phyloP scores from a whole-genome alignment of 1,140 invertebrate species.

The Anthonomus grandis region DNA sequence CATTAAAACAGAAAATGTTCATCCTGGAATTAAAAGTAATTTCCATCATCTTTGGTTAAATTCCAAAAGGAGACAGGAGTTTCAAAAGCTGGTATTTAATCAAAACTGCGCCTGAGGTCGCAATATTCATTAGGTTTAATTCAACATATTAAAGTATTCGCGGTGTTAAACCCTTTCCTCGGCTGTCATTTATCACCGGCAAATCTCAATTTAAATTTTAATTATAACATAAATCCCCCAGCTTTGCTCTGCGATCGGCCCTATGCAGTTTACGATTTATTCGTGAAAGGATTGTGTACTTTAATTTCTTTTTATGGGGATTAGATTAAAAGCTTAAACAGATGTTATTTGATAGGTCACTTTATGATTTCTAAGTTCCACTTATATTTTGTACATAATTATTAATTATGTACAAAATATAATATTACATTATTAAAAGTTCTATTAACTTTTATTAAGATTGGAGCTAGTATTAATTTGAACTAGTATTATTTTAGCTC shows the following conservation, averaged over 20 bases:
- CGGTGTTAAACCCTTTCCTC: conserved; percentile 27
- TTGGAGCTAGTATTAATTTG: too few species aligned
- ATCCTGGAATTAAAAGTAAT: too few species aligned
- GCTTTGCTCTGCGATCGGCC: conserved; percentile 17
- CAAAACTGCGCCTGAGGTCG: conserved; percentile 27
- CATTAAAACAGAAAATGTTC: too few species aligned
- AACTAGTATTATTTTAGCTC: too few species aligned
- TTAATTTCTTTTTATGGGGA: conserved; percentile 32
- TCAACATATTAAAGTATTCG: conserved; percentile 30
- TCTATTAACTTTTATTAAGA: too few species aligned
- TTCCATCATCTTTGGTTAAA: conserved; percentile 26
- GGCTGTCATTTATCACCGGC: conserved; percentile 28
- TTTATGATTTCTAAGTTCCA: too few species aligned
- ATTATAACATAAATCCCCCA: conserved; percentile 31
- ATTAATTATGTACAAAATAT: too few species aligned
- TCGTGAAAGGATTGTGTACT: conserved; percentile 28
- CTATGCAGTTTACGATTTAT: conserved; percentile 28
- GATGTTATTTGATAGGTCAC: too few species aligned
- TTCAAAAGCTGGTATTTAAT: conserved; percentile 23
- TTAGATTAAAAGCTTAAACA: too few species aligned
- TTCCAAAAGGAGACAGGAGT: conserved; percentile 12
- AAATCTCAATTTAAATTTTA: conserved; percentile 33
- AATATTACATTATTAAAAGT: too few species aligned
- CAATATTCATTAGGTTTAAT: conserved; percentile 30
- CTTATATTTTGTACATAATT: too few species aligned